These are phyloP conservation scores for Bos indicus DNA, from an alignment of 2,113 vertebrate species.

Conservation along the genomic window DNA sequence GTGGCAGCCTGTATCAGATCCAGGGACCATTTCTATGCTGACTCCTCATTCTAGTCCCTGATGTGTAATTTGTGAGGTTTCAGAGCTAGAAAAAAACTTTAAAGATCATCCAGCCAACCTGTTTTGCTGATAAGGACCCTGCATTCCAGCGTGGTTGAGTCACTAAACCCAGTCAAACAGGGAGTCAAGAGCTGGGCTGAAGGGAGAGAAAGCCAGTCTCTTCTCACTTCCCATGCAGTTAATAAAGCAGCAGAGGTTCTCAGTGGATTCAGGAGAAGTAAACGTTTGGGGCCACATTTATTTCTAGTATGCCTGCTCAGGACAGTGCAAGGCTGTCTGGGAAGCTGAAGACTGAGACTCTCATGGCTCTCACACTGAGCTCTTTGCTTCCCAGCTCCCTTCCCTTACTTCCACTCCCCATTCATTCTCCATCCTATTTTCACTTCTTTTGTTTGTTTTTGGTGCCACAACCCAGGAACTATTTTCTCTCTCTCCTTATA, in stretches of 20 bases:
- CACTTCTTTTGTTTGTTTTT: not conserved
- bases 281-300: not conserved
- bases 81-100: not conserved
- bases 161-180: not conserved
- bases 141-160: not conserved
- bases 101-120: not conserved
- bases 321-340: not conserved
- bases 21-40: not conserved
- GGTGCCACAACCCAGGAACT: not conserved
- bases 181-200: not conserved
- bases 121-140: not conserved
- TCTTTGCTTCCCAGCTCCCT: not conserved
- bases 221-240: not conserved
- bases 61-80: not conserved
- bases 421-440: not conserved
- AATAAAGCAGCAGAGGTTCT: not conserved
- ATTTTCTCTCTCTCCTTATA: not conserved
- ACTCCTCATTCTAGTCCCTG: not conserved
- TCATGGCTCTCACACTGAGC: not conserved
- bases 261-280: not conserved
- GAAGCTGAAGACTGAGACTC: not conserved
- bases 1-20: not conserved
- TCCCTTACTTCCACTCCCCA: not conserved
- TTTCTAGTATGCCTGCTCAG: not conserved
- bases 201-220: not conserved